Evolutionary conservation across 2,888 invertebrate species (phyloP).

Genomic region (Megalurothrips usitatus): DNA sequence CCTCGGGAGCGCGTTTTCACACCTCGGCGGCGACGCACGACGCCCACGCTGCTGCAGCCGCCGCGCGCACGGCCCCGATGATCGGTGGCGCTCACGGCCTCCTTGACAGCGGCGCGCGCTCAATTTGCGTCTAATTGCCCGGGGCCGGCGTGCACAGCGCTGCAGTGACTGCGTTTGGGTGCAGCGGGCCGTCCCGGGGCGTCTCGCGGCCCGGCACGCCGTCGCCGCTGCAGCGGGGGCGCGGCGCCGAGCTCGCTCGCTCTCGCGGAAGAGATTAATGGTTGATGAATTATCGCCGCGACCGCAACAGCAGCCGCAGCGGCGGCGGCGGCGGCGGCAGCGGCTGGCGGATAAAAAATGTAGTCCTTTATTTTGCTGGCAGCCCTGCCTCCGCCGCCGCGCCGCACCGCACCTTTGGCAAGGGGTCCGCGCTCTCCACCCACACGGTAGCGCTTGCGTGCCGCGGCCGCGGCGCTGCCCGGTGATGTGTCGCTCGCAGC

Average conservation of each 20-base stretch:
- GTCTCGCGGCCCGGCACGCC: background rate
- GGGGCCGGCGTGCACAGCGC: too few relatives aligned
- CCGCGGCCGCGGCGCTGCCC: too few relatives aligned
- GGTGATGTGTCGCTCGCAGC: background rate
- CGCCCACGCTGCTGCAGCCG: background rate
- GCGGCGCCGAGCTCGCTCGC: background rate
- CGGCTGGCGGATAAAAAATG: background rate
- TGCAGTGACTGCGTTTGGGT: background rate
- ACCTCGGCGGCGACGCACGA: background rate
- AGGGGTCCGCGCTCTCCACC: background rate
- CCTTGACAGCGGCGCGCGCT: constrained; percentile 10
- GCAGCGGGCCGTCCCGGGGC: background rate
- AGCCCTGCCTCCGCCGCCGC: constrained; percentile 2
- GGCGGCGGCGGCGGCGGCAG: too few relatives aligned
- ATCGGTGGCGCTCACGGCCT: constrained; percentile 16
- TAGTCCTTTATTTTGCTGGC: constrained; percentile 21
- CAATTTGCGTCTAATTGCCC: constrained; percentile 12
- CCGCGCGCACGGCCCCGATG: background rate
- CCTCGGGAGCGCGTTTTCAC: background rate
- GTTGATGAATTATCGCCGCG: constrained; percentile 5
- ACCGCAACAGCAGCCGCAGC: too few relatives aligned
- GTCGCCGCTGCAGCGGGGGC: background rate
- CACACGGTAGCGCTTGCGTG: background rate
- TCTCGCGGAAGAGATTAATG: constrained; percentile 1
- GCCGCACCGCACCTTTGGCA: background rate